Evolutionary conservation across 2,797 vertebrate species (phyloP), one percentile per base, ranked within the genome.

Genomic region (Novumbra hubbsi): DNA sequence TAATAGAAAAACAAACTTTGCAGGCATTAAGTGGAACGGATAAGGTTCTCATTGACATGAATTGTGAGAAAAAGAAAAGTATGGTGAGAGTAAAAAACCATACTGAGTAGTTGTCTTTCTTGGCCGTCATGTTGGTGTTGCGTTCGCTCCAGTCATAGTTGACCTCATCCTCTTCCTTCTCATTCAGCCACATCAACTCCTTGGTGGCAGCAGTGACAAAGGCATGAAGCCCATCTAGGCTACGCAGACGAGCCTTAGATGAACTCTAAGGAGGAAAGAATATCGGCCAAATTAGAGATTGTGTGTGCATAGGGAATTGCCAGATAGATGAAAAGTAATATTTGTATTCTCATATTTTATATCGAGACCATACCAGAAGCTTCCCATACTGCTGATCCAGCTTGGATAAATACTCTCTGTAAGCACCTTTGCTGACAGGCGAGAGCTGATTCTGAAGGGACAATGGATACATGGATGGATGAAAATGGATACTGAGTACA

Each of bases 51-150:
- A 45, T 45, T 45, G 41, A 45, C 41, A 2, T 45, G 41, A 45
- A 45, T 14, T 45, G 41, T 14, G 12, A 45, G 14, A 14, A 11
- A 45, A 45, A 45, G 9, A 38, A 45, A 60, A 3, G 21, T 21
- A 60, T 24, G 8, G 21, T 24, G 21, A 60, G 55, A 24, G n/a
- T 19, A 1, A 60, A 60, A 11, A 60, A 21, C 32, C 80, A 4
- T 90, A 98, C 97, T 88, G 97, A 97, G 91, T 98, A 98, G 83
- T 92, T 95, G 45, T 98, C 97, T 70, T 98, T 98, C 92, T 98
- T 98, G 82, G 94, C 89, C 0, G 89, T 84, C 95, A 98, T 94
- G 92, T 96, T 96, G 85, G 92, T 87, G 87, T 96, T 98, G 16
- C 88, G 91, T 9, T 98, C 95, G 0, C 96, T 98, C 97, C 97